Evolutionary conservation across 2,113 vertebrate species (phyloP), one percentile per base, ranked within the genome.

Genomic region (Cervus canadensis): DNA sequence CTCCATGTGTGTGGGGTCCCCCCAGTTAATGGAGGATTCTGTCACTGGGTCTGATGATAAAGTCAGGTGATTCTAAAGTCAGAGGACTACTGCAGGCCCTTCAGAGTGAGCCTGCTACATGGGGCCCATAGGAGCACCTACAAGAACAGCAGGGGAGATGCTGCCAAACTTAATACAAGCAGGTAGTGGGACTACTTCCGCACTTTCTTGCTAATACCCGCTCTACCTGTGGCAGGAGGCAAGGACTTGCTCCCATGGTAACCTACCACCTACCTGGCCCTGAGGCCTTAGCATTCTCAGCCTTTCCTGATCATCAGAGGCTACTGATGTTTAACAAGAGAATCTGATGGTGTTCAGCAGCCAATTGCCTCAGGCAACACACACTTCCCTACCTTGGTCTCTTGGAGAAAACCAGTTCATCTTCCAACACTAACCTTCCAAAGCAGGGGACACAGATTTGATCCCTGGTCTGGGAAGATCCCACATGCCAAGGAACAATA

Each of bases 321-420:
- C 76, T 54, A 19, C 6, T 26, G 36, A 50, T 64, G 43, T 21
- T 89, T 48, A 95, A 62, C 54, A 76, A 57, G 83, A 56, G 56
- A 92, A 78, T 26, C 1, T 4, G 79, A 56, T 2, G n/a, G 40
- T 10, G 11, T 3, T 13, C 5, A 45, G 50, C 8, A 83, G 54
- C 45, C 45, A 28, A 0, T 85, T 36, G 7, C 40, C 52, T 81
- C 23, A 36, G 81, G 45, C 0, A 1, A 43, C 5, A 78, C 57
- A 17, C 30, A 21, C 7, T 84, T 45, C 48, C 19, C 45, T 30
- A 10, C 40, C 74, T 59, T 57, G 64, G 19, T 78, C 56, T 83
- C 92, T 92, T 62, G 60, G 78, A 28, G 30, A 84, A 91, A 30
- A 48, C 56, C 45, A 21, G 56, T 62, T 90, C 81, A 82, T 67